Evolutionary conservation across 2,888 invertebrate species (phyloP).

Genomic region (Volucella inanis): DNA sequence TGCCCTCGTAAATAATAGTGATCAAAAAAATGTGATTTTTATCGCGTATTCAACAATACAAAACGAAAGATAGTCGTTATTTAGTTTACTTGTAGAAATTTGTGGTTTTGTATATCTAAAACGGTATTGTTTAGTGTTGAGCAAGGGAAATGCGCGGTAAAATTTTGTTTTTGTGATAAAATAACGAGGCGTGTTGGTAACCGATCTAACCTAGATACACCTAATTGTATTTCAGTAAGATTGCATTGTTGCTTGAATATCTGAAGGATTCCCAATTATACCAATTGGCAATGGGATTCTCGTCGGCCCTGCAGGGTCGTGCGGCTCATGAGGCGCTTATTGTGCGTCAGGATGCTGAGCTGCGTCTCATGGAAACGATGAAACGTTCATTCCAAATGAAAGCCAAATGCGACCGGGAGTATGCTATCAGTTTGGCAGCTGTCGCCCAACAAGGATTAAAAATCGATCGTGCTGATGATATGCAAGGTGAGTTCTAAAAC

Average conservation of each 20-base stretch:
- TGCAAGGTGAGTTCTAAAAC: conserved; percentile 80
- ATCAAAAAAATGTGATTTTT: conserved; percentile 63
- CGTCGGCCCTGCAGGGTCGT: conserved; percentile 92
- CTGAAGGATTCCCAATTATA: conserved; percentile 57
- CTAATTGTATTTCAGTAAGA: conserved; percentile 57
- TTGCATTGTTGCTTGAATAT: conserved; percentile 50
- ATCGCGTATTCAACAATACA: neutral
- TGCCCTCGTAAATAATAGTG: conserved; percentile 4
- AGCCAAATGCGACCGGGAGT: conserved; percentile 96
- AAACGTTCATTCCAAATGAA: conserved; percentile 92
- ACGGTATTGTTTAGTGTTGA: conserved; percentile 27
- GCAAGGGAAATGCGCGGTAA: conserved; percentile 52
- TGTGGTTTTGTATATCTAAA: conserved; percentile 22
- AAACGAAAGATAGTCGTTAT: conserved; percentile 6
- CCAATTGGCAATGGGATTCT: conserved; percentile 89
- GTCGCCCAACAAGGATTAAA: conserved; percentile 92
- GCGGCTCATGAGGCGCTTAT: conserved; percentile 95
- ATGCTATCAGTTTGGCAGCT: conserved; percentile 92
- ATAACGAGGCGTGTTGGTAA: neutral
- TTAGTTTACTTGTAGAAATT: conserved; percentile 3
- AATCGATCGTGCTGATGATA: conserved; percentile 86
- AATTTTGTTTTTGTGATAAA: conserved; percentile 2
- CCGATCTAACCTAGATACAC: conserved; percentile 15
- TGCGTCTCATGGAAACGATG: conserved; percentile 95
- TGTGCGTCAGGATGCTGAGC: conserved; percentile 95